These are phyloP conservation scores for Lutjanus campechanus DNA, from an alignment of 2,797 vertebrate species.

Conservation along the genomic window DNA sequence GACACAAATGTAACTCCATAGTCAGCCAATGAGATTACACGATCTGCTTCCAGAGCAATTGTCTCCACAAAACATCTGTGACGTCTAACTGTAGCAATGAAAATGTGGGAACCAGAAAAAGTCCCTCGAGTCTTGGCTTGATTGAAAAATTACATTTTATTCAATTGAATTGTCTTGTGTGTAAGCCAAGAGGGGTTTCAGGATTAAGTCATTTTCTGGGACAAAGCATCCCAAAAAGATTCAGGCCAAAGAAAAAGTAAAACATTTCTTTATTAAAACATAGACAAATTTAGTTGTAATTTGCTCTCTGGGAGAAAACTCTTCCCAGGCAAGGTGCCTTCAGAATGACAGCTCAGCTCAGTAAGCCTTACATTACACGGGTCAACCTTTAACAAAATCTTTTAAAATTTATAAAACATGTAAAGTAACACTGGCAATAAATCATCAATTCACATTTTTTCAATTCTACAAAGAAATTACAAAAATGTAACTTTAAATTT, in stretches of 20 bases:
- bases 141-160: conserved; percentile 43
- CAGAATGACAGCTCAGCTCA: conserved; percentile 53
- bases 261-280: conserved; percentile 63
- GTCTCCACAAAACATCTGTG: conserved; percentile 12
- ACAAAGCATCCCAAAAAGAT: conserved; percentile 37
- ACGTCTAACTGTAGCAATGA: neutral
- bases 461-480: conserved; percentile 96
- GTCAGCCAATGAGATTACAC: neutral
- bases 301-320: conserved; percentile 27
- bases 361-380: conserved; percentile 45
- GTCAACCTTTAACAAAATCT: conserved; percentile 53
- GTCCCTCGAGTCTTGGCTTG: conserved; percentile 32
- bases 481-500: conserved; percentile 84
- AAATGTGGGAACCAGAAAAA: conserved; percentile 13
- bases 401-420: conserved; percentile 88
- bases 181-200: conserved; percentile 34
- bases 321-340: conserved; percentile 54
- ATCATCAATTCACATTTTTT: conserved; percentile 74
- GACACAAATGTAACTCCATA: conserved; percentile 7
- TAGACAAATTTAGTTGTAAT: conserved; percentile 63
- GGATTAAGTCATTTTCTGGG: conserved; percentile 20
- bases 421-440: conserved; percentile 91
- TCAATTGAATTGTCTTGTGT: conserved; percentile 30
- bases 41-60: conserved; percentile 40
- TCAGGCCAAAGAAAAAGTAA: conserved; percentile 47